Base-by-base conservation (phyloP, 2,888 invertebrate species). In the Strigamia crassipes region DNA sequence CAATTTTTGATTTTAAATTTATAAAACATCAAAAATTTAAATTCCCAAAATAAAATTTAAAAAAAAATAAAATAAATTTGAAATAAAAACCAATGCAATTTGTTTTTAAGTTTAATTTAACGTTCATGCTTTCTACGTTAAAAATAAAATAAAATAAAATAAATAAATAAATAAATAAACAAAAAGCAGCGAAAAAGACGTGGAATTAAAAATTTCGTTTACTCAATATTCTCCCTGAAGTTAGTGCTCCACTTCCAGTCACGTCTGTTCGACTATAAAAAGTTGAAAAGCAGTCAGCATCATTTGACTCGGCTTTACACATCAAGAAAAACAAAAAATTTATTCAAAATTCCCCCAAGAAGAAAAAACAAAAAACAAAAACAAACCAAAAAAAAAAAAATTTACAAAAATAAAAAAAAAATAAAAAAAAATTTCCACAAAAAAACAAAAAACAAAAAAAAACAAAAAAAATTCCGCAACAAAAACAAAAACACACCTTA, bases 231-330 rank as follows among this genome's bases (percentile, higher is more conserved):
- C 92, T 96, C 94, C 93, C 93, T 94, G 95, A 96, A 96, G 94
- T 95, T 93, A 91, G 94, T 92, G 93, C 95, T 96, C 93, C 94
- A 93, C 92, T 94, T 94, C 96, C 96, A 96, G 92, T 94, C 94
- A 92, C 86, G 86, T 85, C 86, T 86, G 86, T 85, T 86, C 84
- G 86, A 85, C 87, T 87, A 86, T 84, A 85, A 85, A 83, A 81
- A 81, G 41, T 78, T 56, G n/a, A 82, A 81, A 82, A 31, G 66
- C 46, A 81, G 27, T 66, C 38, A 80, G 31, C 80, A 51, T 80
- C 46, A 51, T 46, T 21, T 78, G 21, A 38, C 41, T 78, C 78
- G 34, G 42, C 78, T 78, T 66, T 23, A 66, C 66, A 66, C 31
- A 66, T 27, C 51, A 66, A 66, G 23, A 66, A 23, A 27, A 66